Evolutionary conservation across 2,888 invertebrate genomes (phyloP).

Genomic region (Agelastica alni): DNA sequence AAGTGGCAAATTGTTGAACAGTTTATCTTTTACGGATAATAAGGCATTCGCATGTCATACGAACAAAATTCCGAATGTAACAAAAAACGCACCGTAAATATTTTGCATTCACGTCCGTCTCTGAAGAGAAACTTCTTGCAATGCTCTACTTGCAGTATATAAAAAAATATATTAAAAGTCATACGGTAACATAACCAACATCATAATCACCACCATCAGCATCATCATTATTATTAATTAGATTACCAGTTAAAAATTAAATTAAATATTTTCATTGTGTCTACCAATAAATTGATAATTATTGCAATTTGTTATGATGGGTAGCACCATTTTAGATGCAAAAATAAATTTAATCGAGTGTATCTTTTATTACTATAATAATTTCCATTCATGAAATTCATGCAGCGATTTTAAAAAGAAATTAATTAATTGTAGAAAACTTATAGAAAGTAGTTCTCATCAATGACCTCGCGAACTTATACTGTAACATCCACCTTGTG

Average conservation of each 20-base stretch:
- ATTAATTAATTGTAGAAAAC: too few relatives aligned
- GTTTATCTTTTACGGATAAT: too few relatives aligned
- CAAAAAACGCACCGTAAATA: background rate
- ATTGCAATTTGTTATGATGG: background rate
- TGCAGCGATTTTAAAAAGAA: too few relatives aligned
- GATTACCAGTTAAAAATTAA: background rate
- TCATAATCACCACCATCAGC: background rate
- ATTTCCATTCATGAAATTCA: too few relatives aligned
- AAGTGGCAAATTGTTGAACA: too few relatives aligned
- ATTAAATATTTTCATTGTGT: background rate
- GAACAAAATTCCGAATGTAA: background rate
- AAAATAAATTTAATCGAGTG: background rate
- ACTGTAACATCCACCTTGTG: too few relatives aligned
- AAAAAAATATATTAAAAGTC: background rate
- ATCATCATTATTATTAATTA: conserved; percentile 3
- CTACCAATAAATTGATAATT: conserved; percentile 5
- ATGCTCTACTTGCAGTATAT: conserved; percentile 4
- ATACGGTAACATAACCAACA: background rate
- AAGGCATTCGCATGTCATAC: too few relatives aligned
- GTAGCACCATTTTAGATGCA: background rate
- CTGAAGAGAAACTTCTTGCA: conserved; percentile 3
- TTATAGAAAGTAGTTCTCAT: too few relatives aligned
- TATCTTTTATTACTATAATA: background rate
- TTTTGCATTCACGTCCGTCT: background rate
- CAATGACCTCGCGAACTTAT: too few relatives aligned